phyloP scores from a whole-genome alignment of 2,113 vertebrate genomes.

The Embiotoca jacksoni region DNA sequence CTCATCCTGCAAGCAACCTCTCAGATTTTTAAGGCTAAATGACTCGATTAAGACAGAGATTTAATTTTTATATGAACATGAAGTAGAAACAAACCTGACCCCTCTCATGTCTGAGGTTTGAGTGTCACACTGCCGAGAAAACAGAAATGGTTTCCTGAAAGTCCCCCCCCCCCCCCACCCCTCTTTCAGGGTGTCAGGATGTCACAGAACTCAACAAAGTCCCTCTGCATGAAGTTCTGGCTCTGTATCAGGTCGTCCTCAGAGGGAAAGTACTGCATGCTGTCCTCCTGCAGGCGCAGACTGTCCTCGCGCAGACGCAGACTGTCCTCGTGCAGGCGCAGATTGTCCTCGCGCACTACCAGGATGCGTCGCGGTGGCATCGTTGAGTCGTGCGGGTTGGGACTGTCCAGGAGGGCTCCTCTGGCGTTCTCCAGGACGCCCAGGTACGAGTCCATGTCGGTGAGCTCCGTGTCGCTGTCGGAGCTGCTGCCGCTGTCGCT shows the following conservation, averaged over 20 bases:
- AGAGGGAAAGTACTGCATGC: constrained; percentile 90
- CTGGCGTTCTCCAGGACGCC: constrained; percentile 90
- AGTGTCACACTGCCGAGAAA: constrained; percentile 22
- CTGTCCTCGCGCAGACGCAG: constrained; percentile 80
- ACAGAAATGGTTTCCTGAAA: constrained; percentile 56
- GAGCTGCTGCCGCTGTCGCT: constrained; percentile 86
- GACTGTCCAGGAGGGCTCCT: constrained; percentile 86
- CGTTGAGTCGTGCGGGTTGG: too few relatives aligned
- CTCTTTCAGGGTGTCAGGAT: constrained; percentile 73
- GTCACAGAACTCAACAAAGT: constrained; percentile 90
- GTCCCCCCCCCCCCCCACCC: constrained; percentile 2
- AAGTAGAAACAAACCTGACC: constrained; percentile 60
- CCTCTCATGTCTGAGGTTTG: constrained; percentile 28
- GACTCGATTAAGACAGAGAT: background rate
- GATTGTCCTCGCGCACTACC: constrained; percentile 14
- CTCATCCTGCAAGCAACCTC: constrained; percentile 10
- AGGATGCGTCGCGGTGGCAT: background rate
- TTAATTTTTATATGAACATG: constrained; percentile 13
- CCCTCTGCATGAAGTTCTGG: constrained; percentile 90
- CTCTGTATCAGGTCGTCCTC: constrained; percentile 89
- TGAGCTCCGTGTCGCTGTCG: constrained; percentile 88
- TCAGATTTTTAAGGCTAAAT: constrained; percentile 45
- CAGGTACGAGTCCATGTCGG: constrained; percentile 91
- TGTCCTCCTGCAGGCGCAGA: constrained; percentile 83
- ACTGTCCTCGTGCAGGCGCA: constrained; percentile 8